These are phyloP conservation scores for Gadus chalcogrammus DNA, from an alignment of 2,113 vertebrate species.

Conservation along the genomic window DNA sequence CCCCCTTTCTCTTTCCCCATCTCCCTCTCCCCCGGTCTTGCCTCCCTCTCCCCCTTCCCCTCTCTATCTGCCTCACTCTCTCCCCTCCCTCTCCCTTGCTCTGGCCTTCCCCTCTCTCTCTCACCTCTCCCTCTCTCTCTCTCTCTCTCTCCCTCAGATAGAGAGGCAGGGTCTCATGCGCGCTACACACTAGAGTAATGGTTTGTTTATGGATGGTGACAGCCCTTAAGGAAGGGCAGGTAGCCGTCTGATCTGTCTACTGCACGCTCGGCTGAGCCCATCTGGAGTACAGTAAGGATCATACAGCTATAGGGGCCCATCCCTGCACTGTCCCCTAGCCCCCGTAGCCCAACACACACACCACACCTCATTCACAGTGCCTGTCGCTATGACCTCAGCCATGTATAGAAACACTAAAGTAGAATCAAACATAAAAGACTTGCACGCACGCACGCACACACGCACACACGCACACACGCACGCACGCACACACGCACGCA, in stretches of 20 bases:
- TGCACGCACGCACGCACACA: too few species aligned
- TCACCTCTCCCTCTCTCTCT: background rate
- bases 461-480: too few species aligned
- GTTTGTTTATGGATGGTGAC: slow-evolving; percentile 52
- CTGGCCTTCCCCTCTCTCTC: too few species aligned
- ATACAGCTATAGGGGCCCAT: slow-evolving; percentile 27
- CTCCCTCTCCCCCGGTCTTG: too few species aligned
- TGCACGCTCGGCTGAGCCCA: slow-evolving; percentile 44
- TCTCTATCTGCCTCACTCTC: too few species aligned
- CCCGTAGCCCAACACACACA: background rate
- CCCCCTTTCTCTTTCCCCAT: too few species aligned
- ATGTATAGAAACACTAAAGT: background rate
- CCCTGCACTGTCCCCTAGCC: slow-evolving; percentile 49
- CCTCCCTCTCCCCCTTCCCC: too few species aligned
- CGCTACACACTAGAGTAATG: slow-evolving; percentile 46
- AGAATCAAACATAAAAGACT: too few species aligned
- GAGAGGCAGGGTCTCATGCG: background rate
- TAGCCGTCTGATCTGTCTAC: slow-evolving; percentile 54
- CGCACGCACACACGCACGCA: too few species aligned
- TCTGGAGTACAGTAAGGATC: slow-evolving; percentile 43
- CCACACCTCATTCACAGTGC: background rate
- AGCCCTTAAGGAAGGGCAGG: slow-evolving; percentile 55
- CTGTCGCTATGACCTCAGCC: background rate
- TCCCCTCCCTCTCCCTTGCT: too few species aligned
- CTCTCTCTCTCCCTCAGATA: background rate